A percentile compares a stretch with the other conserved stretches of the same genome.
phyloP scores from a whole-genome alignment of 2,888 invertebrate genomes.

The Metalampra italica region DNA sequence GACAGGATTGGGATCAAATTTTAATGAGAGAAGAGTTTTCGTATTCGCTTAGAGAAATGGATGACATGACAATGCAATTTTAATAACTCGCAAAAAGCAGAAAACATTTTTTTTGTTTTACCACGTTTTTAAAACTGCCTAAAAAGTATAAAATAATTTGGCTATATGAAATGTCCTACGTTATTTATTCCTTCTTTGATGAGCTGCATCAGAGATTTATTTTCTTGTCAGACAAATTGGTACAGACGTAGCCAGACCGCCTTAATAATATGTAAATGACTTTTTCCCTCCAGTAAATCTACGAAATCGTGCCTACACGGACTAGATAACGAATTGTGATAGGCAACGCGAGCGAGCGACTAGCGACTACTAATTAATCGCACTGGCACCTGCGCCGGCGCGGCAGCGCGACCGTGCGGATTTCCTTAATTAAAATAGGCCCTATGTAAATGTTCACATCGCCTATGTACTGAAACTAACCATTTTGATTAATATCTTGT shows the following conservation, averaged over 20 bases:
- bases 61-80: no score
- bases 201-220: not conserved
- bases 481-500: not conserved
- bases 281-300: conserved; percentile 43
- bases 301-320: conserved; percentile 55
- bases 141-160: no score
- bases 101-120: no score
- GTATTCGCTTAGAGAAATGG: no score
- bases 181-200: no score
- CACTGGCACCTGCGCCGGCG: conserved; percentile 31
- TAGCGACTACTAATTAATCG: conserved; percentile 53
- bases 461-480: not conserved
- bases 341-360: conserved; percentile 28
- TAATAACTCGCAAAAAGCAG: no score
- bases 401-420: conserved; percentile 22
- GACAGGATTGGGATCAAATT: not conserved
- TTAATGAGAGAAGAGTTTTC: no score
- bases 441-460: conserved; percentile 26
- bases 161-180: no score
- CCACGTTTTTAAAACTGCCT: no score
- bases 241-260: not conserved
- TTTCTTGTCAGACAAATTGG: not conserved
- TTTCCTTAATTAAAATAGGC: conserved; percentile 56
- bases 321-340: conserved; percentile 65
- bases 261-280: conserved; percentile 43